Percentiles rank a stretch among this genome's conserved stretches.
phyloP scores from a whole-genome alignment of 2,113 vertebrate species.

The Heptranchias perlo region DNA sequence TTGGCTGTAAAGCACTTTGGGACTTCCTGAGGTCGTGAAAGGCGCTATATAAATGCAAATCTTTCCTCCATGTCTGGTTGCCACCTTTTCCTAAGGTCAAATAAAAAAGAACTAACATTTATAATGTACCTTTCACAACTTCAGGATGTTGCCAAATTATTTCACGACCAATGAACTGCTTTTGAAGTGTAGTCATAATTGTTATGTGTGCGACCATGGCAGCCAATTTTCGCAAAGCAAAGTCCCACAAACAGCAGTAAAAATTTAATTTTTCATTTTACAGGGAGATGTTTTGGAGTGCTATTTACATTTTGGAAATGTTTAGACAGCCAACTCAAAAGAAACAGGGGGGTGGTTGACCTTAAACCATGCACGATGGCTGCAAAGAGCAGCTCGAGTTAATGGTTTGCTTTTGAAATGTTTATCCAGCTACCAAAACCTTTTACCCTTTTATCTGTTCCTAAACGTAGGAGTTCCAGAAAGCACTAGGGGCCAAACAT shows the following conservation, averaged over 20 bases:
- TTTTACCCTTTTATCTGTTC: background rate
- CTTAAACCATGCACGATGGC: background rate
- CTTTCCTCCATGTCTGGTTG: background rate
- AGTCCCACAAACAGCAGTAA: background rate
- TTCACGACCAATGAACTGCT: background rate
- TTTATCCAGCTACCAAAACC: background rate
- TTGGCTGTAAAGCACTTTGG: background rate
- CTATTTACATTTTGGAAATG: background rate
- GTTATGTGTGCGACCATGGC: background rate
- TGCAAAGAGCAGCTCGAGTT: background rate
- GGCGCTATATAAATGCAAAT: background rate
- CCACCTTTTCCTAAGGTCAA: background rate
- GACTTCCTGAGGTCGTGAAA: background rate
- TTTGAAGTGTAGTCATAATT: background rate
- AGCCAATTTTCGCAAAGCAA: no score
- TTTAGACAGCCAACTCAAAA: background rate
- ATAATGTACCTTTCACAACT: background rate
- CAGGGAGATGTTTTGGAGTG: background rate
- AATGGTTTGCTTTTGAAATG: background rate
- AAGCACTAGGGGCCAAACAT: constrained; percentile 87
- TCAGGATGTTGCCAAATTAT: background rate
- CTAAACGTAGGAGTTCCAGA: constrained; percentile 83
- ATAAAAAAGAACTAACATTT: background rate
- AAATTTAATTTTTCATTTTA: background rate
- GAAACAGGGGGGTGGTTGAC: background rate